phyloP scores from a whole-genome alignment of 2,888 invertebrate genomes.

The Rutpela maculata region DNA sequence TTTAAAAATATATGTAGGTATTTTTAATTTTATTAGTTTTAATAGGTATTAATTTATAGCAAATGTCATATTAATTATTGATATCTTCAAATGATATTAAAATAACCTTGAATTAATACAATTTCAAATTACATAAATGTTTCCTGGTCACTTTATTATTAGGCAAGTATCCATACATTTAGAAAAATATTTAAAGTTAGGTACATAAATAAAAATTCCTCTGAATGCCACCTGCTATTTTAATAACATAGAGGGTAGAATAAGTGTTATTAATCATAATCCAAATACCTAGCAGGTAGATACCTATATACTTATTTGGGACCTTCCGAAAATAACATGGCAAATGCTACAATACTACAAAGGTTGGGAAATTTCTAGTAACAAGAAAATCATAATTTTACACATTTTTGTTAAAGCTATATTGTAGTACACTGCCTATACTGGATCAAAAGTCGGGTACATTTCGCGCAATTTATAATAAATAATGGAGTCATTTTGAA shows the following conservation, averaged over 20 bases:
- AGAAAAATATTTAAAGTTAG: neutral
- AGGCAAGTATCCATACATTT: neutral
- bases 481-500: conserved; percentile 38
- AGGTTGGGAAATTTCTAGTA: neutral
- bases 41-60: too few species aligned
- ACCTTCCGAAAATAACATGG: neutral
- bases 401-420: neutral
- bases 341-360: neutral
- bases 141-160: neutral
- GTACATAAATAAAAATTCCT: neutral
- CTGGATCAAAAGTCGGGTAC: neutral
- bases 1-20: too few species aligned
- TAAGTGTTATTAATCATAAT: neutral
- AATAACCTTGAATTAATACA: conserved; percentile 36
- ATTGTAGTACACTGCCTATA: neutral
- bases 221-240: neutral
- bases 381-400: neutral
- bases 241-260: neutral
- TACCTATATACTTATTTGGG: neutral
- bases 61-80: too few species aligned
- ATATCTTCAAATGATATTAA: neutral
- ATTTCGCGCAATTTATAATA: neutral
- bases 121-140: conserved; percentile 2
- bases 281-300: neutral
- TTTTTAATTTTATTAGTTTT: too few species aligned